phyloP scores from a whole-genome alignment of 2,797 vertebrate species.

The Hafferia zeledoni region DNA sequence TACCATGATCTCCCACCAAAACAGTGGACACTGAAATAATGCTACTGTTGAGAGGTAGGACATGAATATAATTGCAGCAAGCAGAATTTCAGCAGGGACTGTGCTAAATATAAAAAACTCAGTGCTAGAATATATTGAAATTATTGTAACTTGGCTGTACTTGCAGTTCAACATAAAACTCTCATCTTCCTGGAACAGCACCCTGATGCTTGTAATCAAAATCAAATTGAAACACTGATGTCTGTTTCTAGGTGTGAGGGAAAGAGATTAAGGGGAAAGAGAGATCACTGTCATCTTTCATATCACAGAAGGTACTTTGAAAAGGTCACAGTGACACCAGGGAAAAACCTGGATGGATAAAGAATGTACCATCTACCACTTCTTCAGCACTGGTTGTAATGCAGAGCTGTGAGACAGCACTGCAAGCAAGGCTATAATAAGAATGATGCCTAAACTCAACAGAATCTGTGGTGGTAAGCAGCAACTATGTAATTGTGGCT shows the following conservation, averaged over 20 bases:
- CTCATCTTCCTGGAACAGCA: background rate
- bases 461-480: background rate
- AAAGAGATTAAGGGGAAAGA: slow-evolving; percentile 15
- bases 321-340: slow-evolving; percentile 29
- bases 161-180: background rate
- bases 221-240: background rate
- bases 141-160: background rate
- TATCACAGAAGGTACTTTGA: slow-evolving; percentile 1
- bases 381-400: background rate
- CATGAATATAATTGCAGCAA: background rate
- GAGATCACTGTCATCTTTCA: slow-evolving; percentile 19
- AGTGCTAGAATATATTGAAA: background rate
- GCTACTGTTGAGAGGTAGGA: background rate
- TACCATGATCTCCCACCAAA: background rate
- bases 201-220: slow-evolving; percentile 18
- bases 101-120: background rate
- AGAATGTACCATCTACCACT: background rate
- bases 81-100: background rate
- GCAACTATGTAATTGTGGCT: background rate
- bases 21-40: background rate
- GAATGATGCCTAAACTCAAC: background rate
- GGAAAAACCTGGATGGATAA: background rate
- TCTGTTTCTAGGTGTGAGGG: background rate
- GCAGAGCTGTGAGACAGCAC: background rate
- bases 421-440: background rate